Evolutionary conservation across 2,888 invertebrate species (phyloP).

Genomic region (Cerastis rubricosa): DNA sequence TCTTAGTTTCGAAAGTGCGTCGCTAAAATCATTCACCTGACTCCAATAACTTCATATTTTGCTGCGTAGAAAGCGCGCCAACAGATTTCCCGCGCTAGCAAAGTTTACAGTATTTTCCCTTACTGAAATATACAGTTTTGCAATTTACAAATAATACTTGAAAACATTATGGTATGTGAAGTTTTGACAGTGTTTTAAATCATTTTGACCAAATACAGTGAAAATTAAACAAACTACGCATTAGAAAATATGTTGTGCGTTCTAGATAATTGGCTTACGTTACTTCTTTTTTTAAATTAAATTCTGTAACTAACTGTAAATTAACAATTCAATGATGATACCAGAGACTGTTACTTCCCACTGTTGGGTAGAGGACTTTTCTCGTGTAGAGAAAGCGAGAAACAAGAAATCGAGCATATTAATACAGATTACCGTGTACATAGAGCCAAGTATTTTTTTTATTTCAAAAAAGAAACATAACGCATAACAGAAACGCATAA

Average conservation of each 20-base stretch:
- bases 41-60: background rate
- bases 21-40: background rate
- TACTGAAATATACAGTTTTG: background rate
- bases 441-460: background rate
- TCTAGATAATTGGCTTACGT: too few species aligned
- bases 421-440: background rate
- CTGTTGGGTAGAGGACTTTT: background rate
- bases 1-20: background rate
- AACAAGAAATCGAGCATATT: too few species aligned
- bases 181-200: background rate
- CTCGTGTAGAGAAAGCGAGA: background rate
- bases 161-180: background rate
- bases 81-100: background rate
- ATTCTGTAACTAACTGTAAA: too few species aligned
- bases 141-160: background rate
- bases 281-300: too few species aligned
- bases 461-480: background rate
- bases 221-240: too few species aligned
- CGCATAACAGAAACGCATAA: background rate
- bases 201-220: background rate
- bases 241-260: background rate
- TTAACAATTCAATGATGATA: background rate
- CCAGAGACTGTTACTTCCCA: background rate
- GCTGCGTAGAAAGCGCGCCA: background rate
- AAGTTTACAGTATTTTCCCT: background rate